phyloP scores from a whole-genome alignment of 2,113 vertebrate genomes.

The Fregata magnificens region DNA sequence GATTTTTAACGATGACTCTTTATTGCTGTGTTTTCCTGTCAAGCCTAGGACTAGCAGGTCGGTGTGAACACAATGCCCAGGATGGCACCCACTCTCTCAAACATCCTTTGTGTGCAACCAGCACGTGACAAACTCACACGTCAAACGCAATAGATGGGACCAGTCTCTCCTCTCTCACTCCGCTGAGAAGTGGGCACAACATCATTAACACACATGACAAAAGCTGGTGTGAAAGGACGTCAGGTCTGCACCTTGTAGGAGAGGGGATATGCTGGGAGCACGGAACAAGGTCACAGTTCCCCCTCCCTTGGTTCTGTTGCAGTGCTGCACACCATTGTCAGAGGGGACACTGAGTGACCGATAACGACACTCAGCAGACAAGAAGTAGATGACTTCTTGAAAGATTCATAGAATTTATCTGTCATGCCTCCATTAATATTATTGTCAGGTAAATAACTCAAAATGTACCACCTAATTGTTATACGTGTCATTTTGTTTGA shows the following conservation, averaged over 20 bases:
- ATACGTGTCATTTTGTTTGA: background rate
- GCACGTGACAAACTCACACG: background rate
- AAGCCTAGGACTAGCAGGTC: background rate
- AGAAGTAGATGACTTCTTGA: background rate
- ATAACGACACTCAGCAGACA: rapidly evolving
- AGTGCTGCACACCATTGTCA: background rate
- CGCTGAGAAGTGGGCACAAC: background rate
- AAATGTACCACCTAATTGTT: background rate
- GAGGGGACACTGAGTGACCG: background rate
- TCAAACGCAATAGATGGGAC: background rate
- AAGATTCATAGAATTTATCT: background rate
- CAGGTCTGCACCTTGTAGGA: rapidly evolving
- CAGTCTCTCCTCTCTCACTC: background rate
- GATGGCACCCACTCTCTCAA: background rate
- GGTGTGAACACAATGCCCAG: background rate
- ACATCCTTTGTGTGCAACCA: background rate
- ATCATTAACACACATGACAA: rapidly evolving
- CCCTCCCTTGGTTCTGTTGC: background rate
- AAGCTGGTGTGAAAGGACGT: rapidly evolving
- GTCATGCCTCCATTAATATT: background rate
- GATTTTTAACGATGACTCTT: background rate
- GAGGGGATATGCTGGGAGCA: background rate
- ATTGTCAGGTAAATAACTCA: background rate
- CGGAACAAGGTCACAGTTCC: background rate
- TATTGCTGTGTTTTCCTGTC: background rate